Evolutionary conservation across 1,140 invertebrate genomes (phyloP), one percentile per base, ranked within the genome.

Genomic region (Helicoverpa armigera): DNA sequence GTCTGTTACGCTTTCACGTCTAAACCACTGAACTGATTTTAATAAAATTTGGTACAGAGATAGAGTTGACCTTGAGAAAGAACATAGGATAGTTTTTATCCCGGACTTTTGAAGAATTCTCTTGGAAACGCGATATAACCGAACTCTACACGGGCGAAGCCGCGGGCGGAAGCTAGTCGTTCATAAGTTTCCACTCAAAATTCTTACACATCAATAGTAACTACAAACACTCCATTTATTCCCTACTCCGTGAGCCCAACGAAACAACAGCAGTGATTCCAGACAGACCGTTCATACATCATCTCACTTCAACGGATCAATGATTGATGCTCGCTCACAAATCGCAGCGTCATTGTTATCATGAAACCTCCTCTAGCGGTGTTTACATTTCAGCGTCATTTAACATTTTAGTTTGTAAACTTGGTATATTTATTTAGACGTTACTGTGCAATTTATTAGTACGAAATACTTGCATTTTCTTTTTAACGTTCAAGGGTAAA

Each of bases 341-440:
- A 82, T 82, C 70, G 80, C 77, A 77, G 70, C 76, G 82, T 85
- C 84, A 85, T 85, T 86, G 85, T 86, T 84, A 79, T 80, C 81
- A 70, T 67, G 58, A 54, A 78, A 67, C 31, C 50, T 43, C 16
- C 18, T 43, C 50, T 18, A 35, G 75, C 18, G 23, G 48, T 65
- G 61, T 65, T 77, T 77, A 77, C 23, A 53, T 63, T 48, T 76
- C 35, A 50, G 61, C 48, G 29, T 75, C 14, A 48, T 60, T 74
- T 35, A 43, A 74, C 31, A 56, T 74, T 23, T 18, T 58, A 43
- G 53, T 74, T 58, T 48, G 43, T 18, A 18, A 18, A 60, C 10
- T 74, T 43, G n/a, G 53, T 58, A 35, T 7, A n/a, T 16, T 67
- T 50, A 50, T 67, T 23, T 16, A 18, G n/a, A 18, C 1, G 35